Conservation (phyloP, 1,140 invertebrate genomes). For the Dolichoris vasculosae region DNA sequence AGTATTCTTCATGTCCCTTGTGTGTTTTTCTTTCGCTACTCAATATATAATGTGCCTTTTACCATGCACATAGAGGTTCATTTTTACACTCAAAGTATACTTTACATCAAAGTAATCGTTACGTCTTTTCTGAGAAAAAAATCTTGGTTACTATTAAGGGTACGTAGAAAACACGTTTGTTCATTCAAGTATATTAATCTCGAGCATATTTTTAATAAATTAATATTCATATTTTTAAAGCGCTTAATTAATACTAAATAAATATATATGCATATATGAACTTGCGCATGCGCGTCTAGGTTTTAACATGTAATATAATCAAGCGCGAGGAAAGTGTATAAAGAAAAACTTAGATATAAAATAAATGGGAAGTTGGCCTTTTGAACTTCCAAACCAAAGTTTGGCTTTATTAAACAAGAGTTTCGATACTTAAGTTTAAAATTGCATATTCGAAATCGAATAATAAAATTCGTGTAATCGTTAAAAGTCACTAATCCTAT, state of each 20-base stretch:
- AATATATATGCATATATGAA: too few species aligned
- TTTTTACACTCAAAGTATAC: conserved; percentile 21
- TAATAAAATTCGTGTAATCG: background rate
- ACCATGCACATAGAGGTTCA: background rate
- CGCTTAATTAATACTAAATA: too few species aligned
- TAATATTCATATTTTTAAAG: background rate
- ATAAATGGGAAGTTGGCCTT: too few species aligned
- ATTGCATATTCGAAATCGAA: background rate
- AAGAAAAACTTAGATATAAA: background rate
- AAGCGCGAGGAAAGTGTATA: background rate
- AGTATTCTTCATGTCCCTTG: background rate
- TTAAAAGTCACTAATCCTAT: background rate
- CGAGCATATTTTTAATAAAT: background rate
- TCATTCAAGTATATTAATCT: background rate
- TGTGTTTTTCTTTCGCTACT: background rate
- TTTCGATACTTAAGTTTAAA: too few species aligned
- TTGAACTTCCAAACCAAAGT: too few species aligned
- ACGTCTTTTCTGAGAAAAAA: background rate
- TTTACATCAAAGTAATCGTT: conserved; percentile 12
- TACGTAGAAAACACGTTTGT: background rate
- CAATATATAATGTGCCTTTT: conserved; percentile 1
- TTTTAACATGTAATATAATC: background rate
- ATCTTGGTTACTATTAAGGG: background rate
- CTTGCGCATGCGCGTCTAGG: too few species aligned
- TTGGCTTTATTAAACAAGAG: too few species aligned